Evolutionary conservation across 2,113 vertebrate species (phyloP).

Genomic region (Sylvietta virens): DNA sequence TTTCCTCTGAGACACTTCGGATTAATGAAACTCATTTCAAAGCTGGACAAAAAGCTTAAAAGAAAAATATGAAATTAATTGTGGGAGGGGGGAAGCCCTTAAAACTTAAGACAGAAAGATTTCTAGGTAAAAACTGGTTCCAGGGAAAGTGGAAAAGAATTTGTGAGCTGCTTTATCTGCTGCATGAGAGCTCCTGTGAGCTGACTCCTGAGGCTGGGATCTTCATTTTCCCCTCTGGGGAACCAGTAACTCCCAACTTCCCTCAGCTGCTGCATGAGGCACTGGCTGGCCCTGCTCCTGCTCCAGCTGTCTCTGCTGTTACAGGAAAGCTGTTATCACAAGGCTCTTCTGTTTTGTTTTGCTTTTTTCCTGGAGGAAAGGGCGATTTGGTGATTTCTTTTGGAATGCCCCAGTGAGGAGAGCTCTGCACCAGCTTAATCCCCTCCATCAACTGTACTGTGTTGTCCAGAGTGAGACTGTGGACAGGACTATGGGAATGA

Average conservation of each 20-base stretch:
- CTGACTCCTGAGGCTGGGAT: background rate
- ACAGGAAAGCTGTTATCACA: background rate
- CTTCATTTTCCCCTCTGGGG: accelerated
- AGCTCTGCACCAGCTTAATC: background rate
- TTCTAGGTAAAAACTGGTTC: background rate
- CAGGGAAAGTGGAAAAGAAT: background rate
- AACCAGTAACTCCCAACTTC: background rate
- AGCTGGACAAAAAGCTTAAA: background rate
- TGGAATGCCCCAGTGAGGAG: background rate
- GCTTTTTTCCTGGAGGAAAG: background rate
- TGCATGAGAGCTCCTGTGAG: background rate
- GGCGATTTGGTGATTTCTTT: background rate
- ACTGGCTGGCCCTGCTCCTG: background rate
- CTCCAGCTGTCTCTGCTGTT: background rate
- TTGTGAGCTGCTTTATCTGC: background rate
- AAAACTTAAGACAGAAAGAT: background rate
- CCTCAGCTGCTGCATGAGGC: background rate
- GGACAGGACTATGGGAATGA: background rate
- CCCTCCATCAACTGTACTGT: background rate
- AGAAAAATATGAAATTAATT: background rate
- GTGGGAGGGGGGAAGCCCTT: background rate
- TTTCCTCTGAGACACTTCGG: background rate
- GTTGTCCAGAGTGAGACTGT: background rate
- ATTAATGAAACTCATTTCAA: background rate
- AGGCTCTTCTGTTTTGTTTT: background rate